Conservation (phyloP, 2,888 invertebrate genomes). For the Hedychridium roseum region DNA sequence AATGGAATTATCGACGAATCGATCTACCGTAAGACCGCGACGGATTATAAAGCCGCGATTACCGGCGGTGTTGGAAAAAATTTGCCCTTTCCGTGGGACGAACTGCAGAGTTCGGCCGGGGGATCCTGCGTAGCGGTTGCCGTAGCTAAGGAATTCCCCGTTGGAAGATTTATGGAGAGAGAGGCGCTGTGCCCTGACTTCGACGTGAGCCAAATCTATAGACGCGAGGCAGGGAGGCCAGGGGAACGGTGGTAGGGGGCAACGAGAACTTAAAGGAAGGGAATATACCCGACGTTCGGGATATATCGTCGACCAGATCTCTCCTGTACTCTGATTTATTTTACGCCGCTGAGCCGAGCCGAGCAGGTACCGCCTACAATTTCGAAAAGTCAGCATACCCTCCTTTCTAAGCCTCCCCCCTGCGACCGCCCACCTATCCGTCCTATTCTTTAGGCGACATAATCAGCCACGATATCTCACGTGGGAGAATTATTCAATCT, state of each 20-base stretch:
- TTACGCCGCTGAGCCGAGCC: conserved; percentile 30
- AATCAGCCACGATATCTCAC: too few relatives aligned
- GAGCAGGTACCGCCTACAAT: conserved; percentile 29
- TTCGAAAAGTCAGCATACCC: conserved; percentile 41
- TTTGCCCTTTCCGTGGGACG: conserved; percentile 2
- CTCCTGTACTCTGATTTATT: conserved; percentile 42
- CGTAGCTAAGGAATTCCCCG: conserved; percentile 29
- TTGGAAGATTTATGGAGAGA: conserved; percentile 33
- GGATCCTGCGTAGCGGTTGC: conserved; percentile 26
- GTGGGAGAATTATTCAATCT: too few relatives aligned
- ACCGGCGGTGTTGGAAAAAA: too few relatives aligned
- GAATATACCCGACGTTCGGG: conserved; percentile 34
- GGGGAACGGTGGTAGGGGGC: conserved; percentile 5
- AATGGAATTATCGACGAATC: too few relatives aligned
- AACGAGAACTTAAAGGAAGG: conserved; percentile 35
- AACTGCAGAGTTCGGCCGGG: background rate
- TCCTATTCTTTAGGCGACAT: too few relatives aligned
- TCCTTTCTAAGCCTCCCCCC: background rate
- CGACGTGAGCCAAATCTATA: conserved; percentile 40
- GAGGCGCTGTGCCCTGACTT: conserved; percentile 27
- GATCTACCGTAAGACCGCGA: too few relatives aligned
- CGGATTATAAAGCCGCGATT: too few relatives aligned
- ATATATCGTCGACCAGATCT: conserved; percentile 34
- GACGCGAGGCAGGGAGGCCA: conserved; percentile 12
- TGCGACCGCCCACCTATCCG: background rate